Evolutionary conservation across 2,797 vertebrate genomes (phyloP), one percentile per base, ranked within the genome.

Genomic region (Pseudochirops corinnae): DNA sequence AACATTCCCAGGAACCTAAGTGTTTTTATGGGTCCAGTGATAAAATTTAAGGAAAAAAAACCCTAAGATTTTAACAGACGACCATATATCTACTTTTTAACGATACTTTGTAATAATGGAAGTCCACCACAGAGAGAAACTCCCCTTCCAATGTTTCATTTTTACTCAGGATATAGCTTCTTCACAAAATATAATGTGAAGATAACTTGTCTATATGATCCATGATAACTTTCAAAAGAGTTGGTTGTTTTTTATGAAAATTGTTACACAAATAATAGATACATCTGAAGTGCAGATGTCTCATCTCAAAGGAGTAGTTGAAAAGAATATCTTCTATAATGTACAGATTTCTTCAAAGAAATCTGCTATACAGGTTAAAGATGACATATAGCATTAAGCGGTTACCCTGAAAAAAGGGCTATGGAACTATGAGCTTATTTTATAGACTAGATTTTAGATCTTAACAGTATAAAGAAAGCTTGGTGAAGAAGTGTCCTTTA

Each of bases 311-410:
- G n/a, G 18, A 14, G 67, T 24, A n/a, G n/a, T 3, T 50, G 7
- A 82, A 87, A 67, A 67, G 46, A 87, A 50, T 4, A 87, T 26
- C 24, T 50, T 87, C 74, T 46, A 87, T 26, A 87, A 87, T 46
- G 9, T n/a, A 67, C n/a, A 74, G n/a, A 74, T 74, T 74, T 39
- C n/a, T 46, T 96, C 26, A 91, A 95, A 52, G 50, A 93, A 93
- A 29, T 28, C 50, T 53, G 55, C n/a, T 33, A 90, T 33, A 9
- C 21, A 14, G n/a, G 26, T 39, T 82, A 95, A 53, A 91, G 9
- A 67, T 52, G 55, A 92, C 16, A 92, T 82, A 82, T 7, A 46
- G 39, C 74, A 82, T 39, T 82, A 82, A 82, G 18, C 39, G 9
- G 46, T 50, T 26, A 50, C 7, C 74, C 24, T 50, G n/a, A 21